A percentile compares a stretch with the other conserved stretches of the same genome.
Conservation (phyloP, 1,140 invertebrate species). For the Tetramorium alpestre region DNA sequence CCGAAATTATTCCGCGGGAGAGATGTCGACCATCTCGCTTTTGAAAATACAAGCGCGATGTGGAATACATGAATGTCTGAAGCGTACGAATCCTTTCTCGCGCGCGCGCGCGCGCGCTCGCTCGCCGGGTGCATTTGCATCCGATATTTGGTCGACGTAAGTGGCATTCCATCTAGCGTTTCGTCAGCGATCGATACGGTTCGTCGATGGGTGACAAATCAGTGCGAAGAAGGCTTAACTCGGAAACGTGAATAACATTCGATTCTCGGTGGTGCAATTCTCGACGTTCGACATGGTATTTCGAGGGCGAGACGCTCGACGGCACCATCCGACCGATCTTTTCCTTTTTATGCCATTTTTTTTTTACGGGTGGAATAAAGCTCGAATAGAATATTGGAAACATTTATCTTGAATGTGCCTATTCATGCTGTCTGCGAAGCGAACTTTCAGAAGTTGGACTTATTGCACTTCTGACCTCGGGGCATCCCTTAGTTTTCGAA, state of each 20-base stretch:
- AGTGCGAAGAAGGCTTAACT: constrained; percentile 32
- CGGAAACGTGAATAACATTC: constrained; percentile 32
- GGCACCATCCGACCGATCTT: neutral
- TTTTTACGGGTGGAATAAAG: neutral
- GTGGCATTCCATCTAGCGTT: neutral
- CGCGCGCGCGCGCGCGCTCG: too few relatives aligned
- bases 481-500: neutral
- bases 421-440: neutral
- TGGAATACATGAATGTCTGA: constrained; percentile 47
- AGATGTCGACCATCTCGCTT: constrained; percentile 39
- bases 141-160: constrained; percentile 38
- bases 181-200: constrained; percentile 40
- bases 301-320: neutral
- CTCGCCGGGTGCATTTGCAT: constrained; percentile 19
- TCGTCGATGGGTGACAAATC: constrained; percentile 44
- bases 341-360: neutral
- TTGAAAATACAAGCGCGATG: constrained; percentile 49
- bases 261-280: constrained; percentile 3
- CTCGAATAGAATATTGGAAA: constrained; percentile 7
- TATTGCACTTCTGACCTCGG: constrained; percentile 9
- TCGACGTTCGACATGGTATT: constrained; percentile 18
- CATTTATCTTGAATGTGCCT: constrained; percentile 21
- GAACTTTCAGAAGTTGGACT: neutral
- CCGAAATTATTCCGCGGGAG: constrained; percentile 32
- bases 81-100: constrained; percentile 15